These are phyloP conservation scores for Clostera curtula DNA, from an alignment of 2,888 invertebrate species.

Conservation along the genomic window DNA sequence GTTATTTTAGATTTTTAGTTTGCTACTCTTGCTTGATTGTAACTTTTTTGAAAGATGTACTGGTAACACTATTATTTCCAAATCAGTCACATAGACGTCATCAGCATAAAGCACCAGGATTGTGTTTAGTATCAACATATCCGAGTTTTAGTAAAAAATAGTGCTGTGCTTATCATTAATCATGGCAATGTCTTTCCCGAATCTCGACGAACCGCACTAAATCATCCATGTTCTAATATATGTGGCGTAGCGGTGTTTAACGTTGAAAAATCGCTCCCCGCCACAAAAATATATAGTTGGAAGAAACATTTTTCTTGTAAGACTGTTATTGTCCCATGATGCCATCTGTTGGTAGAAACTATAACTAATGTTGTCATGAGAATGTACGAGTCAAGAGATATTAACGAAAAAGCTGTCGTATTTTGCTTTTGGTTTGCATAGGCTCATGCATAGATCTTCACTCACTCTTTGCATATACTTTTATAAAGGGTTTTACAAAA, in stretches of 20 bases:
- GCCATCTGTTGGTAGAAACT: constrained; percentile 5
- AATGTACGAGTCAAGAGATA: too few relatives aligned
- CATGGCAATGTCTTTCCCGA: constrained; percentile 17
- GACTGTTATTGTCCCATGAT: too few relatives aligned
- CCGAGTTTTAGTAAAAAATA: constrained; percentile 6
- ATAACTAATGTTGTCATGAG: background rate
- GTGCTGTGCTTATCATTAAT: constrained; percentile 25
- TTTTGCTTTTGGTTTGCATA: too few relatives aligned
- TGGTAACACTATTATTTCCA: too few relatives aligned
- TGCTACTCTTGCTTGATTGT: too few relatives aligned
- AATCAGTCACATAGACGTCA: constrained; percentile 6
- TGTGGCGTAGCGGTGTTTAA: constrained; percentile 16
- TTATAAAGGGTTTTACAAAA: too few relatives aligned
- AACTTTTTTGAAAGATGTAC: too few relatives aligned
- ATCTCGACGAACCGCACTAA: constrained; percentile 20
- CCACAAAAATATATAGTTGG: constrained; percentile 12
- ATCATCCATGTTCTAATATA: constrained; percentile 27
- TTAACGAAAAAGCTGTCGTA: too few relatives aligned
- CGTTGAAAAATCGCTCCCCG: constrained; percentile 14
- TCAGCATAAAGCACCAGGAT: constrained; percentile 10
- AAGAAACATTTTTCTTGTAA: background rate
- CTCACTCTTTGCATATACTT: too few relatives aligned
- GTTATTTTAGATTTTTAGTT: too few relatives aligned
- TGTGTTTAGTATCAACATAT: too few relatives aligned
- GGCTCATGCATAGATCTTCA: too few relatives aligned